Percentiles rank a stretch among this genome's conserved stretches.
phyloP scores from a whole-genome alignment of 2,113 vertebrate genomes.

The Epinephelus fuscoguttatus region DNA sequence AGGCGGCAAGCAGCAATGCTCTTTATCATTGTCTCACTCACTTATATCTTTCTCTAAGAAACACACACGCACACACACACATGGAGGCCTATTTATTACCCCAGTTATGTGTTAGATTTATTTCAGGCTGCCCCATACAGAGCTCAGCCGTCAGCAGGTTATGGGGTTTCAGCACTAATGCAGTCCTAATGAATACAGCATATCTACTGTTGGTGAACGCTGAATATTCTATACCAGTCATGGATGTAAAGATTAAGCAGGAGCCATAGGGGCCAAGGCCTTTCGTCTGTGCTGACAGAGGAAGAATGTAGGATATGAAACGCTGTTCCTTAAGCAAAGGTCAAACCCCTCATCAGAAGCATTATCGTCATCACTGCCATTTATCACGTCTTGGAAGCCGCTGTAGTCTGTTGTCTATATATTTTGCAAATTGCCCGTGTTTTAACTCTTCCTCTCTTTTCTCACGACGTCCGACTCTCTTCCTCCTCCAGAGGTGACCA shows the following conservation, averaged over 20 bases:
- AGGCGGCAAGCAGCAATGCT: conserved; percentile 72
- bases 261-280: conserved; percentile 50
- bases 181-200: conserved; percentile 78
- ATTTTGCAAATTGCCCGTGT: conserved; percentile 7
- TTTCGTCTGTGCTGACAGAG: conserved; percentile 55
- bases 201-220: conserved; percentile 63
- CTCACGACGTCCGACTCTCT: conserved; percentile 24
- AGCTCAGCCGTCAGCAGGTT: conserved; percentile 75
- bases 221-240: conserved; percentile 59
- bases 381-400: conserved; percentile 34
- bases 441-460: conserved; percentile 1
- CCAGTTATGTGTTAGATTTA: conserved; percentile 83
- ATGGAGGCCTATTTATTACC: conserved; percentile 76
- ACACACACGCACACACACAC: conserved; percentile 48
- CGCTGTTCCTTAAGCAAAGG: conserved; percentile 57
- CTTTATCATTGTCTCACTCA: conserved; percentile 82
- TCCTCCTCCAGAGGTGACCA: conserved; percentile 93
- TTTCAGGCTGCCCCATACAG: conserved; percentile 71
- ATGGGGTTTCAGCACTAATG: conserved; percentile 77
- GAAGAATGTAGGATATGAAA: conserved; percentile 62
- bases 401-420: conserved; percentile 20
- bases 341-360: conserved; percentile 29
- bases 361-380: conserved; percentile 46
- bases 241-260: conserved; percentile 68
- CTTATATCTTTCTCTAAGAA: conserved; percentile 78